These are phyloP conservation scores for Hippocampus mohnikei DNA, from an alignment of 2,113 vertebrate genomes.

Conservation along the genomic window DNA sequence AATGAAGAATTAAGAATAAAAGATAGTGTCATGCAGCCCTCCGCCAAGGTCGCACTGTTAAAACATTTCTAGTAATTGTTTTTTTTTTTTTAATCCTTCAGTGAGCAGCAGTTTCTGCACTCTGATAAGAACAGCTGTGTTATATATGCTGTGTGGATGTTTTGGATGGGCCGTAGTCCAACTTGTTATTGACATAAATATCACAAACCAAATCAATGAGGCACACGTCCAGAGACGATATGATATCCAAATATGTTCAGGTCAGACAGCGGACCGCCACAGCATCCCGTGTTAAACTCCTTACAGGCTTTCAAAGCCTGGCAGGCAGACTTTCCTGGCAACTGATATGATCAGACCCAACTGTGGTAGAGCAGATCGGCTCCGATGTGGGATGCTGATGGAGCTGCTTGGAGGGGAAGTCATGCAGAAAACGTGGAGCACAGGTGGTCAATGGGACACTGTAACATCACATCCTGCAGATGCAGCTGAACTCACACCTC, in stretches of 20 bases:
- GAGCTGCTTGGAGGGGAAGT: constrained; percentile 61
- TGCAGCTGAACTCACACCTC: constrained; percentile 54
- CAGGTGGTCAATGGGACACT: constrained; percentile 73
- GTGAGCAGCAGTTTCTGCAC: not conserved
- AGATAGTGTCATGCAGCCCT: not conserved
- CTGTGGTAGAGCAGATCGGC: constrained; percentile 31
- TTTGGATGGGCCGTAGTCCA: not conserved
- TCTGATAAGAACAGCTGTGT: not conserved
- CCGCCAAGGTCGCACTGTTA: not conserved
- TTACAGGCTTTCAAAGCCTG: constrained; percentile 18
- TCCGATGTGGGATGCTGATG: constrained; percentile 55
- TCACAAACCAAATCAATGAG: not conserved
- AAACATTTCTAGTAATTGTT: not conserved
- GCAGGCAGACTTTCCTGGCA: constrained; percentile 42
- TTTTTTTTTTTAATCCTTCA: not conserved
- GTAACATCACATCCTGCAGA: constrained; percentile 51
- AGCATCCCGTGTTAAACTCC: constrained; percentile 8
- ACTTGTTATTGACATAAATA: not conserved
- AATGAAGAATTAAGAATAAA: not conserved
- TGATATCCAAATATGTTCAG: constrained; percentile 23
- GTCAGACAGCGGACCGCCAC: not conserved
- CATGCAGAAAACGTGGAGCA: constrained; percentile 63
- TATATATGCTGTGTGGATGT: not conserved
- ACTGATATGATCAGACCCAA: constrained; percentile 37
- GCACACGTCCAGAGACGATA: not conserved